These are phyloP conservation scores for Belgica antarctica DNA, from an alignment of 2,888 invertebrate species.

Conservation along the genomic window DNA sequence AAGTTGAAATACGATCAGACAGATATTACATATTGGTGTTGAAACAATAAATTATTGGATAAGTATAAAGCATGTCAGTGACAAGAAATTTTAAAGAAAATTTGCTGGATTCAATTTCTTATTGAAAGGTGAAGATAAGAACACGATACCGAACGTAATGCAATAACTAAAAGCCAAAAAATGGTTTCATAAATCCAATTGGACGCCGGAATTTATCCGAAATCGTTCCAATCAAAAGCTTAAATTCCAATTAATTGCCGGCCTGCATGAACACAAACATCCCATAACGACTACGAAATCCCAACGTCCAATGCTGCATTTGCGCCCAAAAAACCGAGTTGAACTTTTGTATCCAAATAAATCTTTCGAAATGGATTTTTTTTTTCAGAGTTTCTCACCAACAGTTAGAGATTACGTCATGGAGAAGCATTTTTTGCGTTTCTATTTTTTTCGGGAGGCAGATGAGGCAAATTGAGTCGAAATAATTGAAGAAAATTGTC, in stretches of 20 bases:
- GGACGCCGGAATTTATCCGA: background rate
- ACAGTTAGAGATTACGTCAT: constrained; percentile 23
- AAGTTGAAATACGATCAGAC: constrained; percentile 27
- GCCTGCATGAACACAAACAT: background rate
- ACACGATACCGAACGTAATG: background rate
- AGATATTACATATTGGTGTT: constrained; percentile 32
- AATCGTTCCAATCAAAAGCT: constrained; percentile 14
- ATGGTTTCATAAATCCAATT: background rate
- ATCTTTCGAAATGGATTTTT: constrained; percentile 33
- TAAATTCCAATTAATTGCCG: constrained; percentile 18
- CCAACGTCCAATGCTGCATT: constrained; percentile 19
- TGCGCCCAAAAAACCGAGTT: background rate
- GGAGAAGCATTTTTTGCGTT: background rate
- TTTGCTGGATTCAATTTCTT: background rate
- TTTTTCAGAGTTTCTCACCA: background rate
- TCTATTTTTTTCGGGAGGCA: no score
- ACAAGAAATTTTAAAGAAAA: constrained; percentile 13
- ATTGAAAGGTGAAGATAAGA: background rate
- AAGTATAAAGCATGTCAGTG: constrained; percentile 26
- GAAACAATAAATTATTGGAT: constrained; percentile 29
- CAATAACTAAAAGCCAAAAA: no score
- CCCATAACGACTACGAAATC: background rate
- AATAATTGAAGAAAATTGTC: constrained; percentile 23
- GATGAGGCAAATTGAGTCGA: constrained; percentile 10
- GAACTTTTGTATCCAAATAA: constrained; percentile 3